Evolutionary conservation across 2,113 vertebrate species (phyloP).

Genomic region (Aviceda subcristata): DNA sequence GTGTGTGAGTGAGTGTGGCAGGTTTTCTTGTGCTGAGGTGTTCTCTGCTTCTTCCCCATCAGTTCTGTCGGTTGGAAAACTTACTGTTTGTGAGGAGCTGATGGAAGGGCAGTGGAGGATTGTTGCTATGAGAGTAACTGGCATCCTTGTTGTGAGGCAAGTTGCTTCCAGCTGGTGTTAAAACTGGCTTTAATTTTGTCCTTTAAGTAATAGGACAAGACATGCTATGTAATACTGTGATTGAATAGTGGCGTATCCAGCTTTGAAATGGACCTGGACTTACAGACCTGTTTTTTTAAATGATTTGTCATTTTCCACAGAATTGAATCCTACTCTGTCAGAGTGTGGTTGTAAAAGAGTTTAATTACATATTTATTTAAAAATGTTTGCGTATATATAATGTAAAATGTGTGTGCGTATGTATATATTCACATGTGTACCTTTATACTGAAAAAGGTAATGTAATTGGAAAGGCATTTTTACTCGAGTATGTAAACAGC

Average conservation of each 20-base stretch:
- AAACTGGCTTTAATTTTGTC: neutral
- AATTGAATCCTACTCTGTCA: neutral
- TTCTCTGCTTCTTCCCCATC: neutral
- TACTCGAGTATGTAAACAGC: neutral
- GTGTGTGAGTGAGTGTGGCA: accelerated
- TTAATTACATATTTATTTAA: neutral
- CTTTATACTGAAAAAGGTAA: neutral
- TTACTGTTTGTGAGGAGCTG: neutral
- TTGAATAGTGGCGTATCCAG: neutral
- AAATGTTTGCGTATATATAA: neutral
- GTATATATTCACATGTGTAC: neutral
- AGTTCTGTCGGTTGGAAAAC: neutral
- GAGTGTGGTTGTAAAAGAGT: neutral
- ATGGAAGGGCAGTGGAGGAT: neutral
- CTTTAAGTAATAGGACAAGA: neutral
- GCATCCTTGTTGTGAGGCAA: neutral
- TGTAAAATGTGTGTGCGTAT: neutral
- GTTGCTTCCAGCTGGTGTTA: neutral
- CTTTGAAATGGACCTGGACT: neutral
- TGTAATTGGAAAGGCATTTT: neutral
- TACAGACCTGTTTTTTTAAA: neutral
- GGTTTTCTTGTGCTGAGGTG: neutral
- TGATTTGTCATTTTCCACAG: neutral
- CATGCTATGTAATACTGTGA: neutral
- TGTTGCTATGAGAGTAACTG: neutral